Conservation (phyloP, 2,113 vertebrate species). For the Zosterops japonicus region DNA sequence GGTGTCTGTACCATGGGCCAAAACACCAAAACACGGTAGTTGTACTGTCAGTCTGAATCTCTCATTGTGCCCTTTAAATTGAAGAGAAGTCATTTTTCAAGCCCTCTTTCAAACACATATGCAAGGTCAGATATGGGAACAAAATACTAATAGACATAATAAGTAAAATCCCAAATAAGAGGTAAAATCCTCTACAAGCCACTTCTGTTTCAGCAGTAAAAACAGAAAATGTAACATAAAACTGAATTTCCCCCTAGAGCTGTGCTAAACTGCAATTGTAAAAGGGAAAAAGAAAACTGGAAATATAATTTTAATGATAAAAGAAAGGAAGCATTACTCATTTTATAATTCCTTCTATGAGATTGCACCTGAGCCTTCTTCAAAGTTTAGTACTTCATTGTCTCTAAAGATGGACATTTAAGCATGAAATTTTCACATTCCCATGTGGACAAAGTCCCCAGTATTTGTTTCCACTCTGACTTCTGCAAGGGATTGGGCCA, state of each 20-base stretch:
- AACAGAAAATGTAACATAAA: slow-evolving; percentile 15
- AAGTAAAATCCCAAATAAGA: neutral
- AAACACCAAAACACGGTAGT: neutral
- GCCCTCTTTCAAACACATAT: neutral
- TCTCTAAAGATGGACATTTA: neutral
- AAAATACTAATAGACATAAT: neutral
- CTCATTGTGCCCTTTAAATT: neutral
- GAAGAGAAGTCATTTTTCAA: neutral
- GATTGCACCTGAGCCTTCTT: neutral
- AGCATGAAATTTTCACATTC: neutral
- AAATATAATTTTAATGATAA: slow-evolving; percentile 45
- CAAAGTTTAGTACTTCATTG: neutral
- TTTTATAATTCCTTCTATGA: slow-evolving; percentile 36
- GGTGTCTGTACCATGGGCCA: neutral
- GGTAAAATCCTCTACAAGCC: neutral
- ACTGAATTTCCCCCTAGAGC: neutral
- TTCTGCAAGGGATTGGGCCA: neutral
- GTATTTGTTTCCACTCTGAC: neutral
- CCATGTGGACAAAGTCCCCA: neutral
- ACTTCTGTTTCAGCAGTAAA: slow-evolving; percentile 9
- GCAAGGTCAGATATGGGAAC: neutral
- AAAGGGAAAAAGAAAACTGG: slow-evolving; percentile 16
- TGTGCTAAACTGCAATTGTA: neutral
- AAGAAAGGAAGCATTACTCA: slow-evolving; percentile 18
- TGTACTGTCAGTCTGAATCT: neutral